Evolutionary conservation across 2,113 vertebrate genomes (phyloP).

Genomic region (Myrmecobius fasciatus): DNA sequence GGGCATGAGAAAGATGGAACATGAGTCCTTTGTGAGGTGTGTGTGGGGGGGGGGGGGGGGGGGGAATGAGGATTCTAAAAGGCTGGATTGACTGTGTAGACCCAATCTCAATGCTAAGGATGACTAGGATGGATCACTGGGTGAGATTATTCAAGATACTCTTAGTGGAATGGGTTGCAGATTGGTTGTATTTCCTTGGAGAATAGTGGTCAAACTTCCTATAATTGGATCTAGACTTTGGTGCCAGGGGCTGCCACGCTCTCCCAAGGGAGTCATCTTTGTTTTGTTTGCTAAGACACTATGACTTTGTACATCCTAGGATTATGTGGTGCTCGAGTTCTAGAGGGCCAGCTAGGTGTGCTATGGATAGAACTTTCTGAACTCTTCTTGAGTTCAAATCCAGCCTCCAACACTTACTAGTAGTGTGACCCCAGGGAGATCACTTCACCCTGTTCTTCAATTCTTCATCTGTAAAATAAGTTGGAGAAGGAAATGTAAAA

Average conservation of each 20-base stretch:
- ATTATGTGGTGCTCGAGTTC: background rate
- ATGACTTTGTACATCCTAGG: background rate
- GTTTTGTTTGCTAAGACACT: background rate
- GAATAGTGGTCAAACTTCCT: background rate
- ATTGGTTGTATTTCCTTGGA: background rate
- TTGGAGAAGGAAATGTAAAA: background rate
- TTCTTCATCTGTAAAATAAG: background rate
- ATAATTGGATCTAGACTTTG: background rate
- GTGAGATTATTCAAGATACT: background rate
- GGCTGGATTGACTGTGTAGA: background rate
- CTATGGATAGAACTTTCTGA: background rate
- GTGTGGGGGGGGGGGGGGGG: too few species aligned
- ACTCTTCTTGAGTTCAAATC: background rate
- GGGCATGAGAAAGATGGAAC: background rate
- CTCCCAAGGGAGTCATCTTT: background rate
- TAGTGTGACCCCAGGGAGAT: background rate
- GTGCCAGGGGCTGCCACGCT: background rate
- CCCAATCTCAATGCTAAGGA: background rate
- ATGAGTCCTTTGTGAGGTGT: background rate
- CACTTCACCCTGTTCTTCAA: background rate
- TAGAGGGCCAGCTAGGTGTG: background rate
- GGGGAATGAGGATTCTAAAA: background rate
- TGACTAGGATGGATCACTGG: background rate
- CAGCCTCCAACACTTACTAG: background rate
- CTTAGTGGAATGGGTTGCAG: background rate